Evolutionary conservation across 2,888 invertebrate genomes (phyloP), one percentile per base, ranked within the genome.

Genomic region (Drosophila lutescens): DNA sequence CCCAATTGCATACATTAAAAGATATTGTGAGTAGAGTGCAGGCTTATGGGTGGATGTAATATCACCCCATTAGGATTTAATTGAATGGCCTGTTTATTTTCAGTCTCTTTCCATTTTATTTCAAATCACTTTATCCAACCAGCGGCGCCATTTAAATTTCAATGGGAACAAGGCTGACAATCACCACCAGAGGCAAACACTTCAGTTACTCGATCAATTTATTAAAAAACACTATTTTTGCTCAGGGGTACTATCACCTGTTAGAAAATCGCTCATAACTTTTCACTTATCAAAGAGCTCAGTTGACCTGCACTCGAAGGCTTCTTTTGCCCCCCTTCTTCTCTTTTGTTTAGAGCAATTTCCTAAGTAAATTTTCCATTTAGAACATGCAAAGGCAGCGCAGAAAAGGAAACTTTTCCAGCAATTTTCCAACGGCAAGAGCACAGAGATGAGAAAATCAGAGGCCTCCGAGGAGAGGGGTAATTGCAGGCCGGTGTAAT

Each of bases 401-500:
- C 23, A 67, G 65, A 57, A 44, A 43, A 34, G 53, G 74, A 83
- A 73, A 65, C 55, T 76, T 85, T 81, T 78, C 65, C 65, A 79
- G 77, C 75, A 79, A 81, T 85, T 80, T 81, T 75, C 77, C 79
- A 86, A 70, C 32, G 26, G 26, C 26, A 26, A 26, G 26, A 26
- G 26, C 26, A 26, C 26, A n/a, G 44, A 66, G 49, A 56, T 26
- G 47, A 38, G 65, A 41, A 26, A 26, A 41, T 15, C 44, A 32
- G 9, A 5, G 23, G 40, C 10, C 30, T 23, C 41, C 15, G 12
- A 20, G 36, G 36, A 1, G 23, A 2, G 47, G 67, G 85, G 82
- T 83, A 83, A 83, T 83, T 83, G 87, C 88, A 75, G 79, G 72
- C 15, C 62, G 49, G 69, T 78, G 80, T 87, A 86, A 86, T 89